These are phyloP conservation scores for Laupala kohalensis DNA, from an alignment of 1,140 invertebrate species.

Conservation along the genomic window DNA sequence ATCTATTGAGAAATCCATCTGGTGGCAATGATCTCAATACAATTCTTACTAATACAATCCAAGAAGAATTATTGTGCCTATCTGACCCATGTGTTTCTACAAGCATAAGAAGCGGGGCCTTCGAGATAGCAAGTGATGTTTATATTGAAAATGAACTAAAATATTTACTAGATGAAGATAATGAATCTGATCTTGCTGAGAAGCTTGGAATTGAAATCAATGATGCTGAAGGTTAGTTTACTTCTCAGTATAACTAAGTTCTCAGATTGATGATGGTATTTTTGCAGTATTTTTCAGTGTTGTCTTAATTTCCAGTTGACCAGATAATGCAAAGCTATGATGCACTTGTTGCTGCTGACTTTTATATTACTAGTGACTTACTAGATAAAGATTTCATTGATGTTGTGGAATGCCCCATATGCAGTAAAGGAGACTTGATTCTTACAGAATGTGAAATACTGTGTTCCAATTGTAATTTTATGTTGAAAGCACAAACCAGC, in stretches of 20 bases:
- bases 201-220: too few relatives aligned
- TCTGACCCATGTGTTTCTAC: not conserved
- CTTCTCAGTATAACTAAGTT: not conserved
- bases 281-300: not conserved
- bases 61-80: not conserved
- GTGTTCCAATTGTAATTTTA: not conserved
- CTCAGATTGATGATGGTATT: not conserved
- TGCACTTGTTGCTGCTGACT: not conserved
- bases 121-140: not conserved
- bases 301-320: not conserved
- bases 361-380: not conserved
- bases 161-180: not conserved
- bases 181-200: not conserved
- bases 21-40: conserved; percentile 11
- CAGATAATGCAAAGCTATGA: not conserved
- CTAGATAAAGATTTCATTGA: not conserved
- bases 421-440: not conserved
- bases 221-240: not conserved
- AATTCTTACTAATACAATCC: not conserved
- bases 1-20: conserved; percentile 21
- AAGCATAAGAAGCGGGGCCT: not conserved
- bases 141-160: not conserved
- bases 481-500: not conserved
- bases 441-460: not conserved
- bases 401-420: not conserved